These are phyloP conservation scores for Rostratula benghalensis DNA, from an alignment of 2,113 vertebrate genomes.

Conservation along the genomic window DNA sequence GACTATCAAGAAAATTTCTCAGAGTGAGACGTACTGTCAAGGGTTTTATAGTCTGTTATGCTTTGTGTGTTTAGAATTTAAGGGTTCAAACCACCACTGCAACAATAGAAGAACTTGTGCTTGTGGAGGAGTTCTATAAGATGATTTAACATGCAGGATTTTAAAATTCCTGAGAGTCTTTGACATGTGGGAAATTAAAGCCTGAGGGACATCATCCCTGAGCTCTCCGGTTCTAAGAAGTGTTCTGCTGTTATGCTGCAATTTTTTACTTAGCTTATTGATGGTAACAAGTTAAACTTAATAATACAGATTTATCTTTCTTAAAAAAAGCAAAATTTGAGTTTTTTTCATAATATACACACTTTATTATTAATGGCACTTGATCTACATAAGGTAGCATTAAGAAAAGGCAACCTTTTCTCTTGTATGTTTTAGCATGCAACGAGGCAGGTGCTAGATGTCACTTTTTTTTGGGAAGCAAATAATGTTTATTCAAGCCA, in stretches of 20 bases:
- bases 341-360: not conserved
- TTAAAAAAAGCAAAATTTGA: constrained; percentile 17
- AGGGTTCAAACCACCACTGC: not conserved
- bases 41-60: not conserved
- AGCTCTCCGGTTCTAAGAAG: not conserved
- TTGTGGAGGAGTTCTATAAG: not conserved
- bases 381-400: constrained; percentile 44
- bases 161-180: not conserved
- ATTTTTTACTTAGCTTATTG: constrained; percentile 37
- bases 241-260: not conserved
- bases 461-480: constrained; percentile 4
- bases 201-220: not conserved
- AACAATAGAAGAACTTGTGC: not conserved
- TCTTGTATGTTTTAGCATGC: not conserved
- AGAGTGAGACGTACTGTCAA: not conserved
- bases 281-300: constrained; percentile 16
- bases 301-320: not conserved
- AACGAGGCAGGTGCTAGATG: constrained; percentile 44
- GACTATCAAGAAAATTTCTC: not conserved
- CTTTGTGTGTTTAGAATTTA: not conserved
- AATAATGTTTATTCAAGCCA: constrained; percentile 66
- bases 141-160: not conserved
- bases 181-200: not conserved
- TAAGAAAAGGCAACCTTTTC: not conserved
- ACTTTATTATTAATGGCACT: constrained; percentile 41